Conservation (phyloP, 2,888 invertebrate genomes). For the Craniophora ligustri region DNA sequence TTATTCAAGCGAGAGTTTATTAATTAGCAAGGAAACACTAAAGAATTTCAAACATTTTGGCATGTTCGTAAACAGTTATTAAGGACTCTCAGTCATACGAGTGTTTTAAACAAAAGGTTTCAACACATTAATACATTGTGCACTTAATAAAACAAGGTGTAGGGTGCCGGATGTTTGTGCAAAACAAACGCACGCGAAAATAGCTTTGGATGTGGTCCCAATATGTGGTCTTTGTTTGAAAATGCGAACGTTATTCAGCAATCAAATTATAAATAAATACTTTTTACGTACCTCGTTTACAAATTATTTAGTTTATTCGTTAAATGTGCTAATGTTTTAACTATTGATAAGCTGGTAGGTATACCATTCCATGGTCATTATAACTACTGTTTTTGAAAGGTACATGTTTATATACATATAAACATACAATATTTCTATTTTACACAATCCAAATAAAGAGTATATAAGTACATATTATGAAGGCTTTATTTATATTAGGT, state of each 20-base stretch:
- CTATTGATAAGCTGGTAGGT: constrained; percentile 27
- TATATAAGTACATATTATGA: no score
- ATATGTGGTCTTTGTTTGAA: constrained; percentile 67
- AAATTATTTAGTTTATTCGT: constrained; percentile 23
- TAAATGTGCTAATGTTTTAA: constrained; percentile 29
- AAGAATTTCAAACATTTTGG: constrained; percentile 37
- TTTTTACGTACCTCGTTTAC: constrained; percentile 26
- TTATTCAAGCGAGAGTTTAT: constrained; percentile 39
- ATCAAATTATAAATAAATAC: constrained; percentile 51
- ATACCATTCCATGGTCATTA: no score
- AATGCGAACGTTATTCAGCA: constrained; percentile 53
- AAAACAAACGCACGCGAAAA: constrained; percentile 73
- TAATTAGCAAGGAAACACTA: constrained; percentile 26
- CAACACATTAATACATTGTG: constrained; percentile 67
- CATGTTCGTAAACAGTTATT: constrained; percentile 44
- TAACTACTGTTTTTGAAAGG: no score
- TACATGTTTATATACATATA: no score
- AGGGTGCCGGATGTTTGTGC: constrained; percentile 76
- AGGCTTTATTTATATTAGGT: no score
- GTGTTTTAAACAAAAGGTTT: constrained; percentile 56
- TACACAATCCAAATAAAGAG: no score
- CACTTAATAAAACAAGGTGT: constrained; percentile 70
- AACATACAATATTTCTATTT: no score
- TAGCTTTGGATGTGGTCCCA: constrained; percentile 70
- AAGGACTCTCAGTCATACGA: constrained; percentile 34